These are phyloP conservation scores for Mythimna ferrago DNA, from an alignment of 2,888 invertebrate species.

Conservation along the genomic window DNA sequence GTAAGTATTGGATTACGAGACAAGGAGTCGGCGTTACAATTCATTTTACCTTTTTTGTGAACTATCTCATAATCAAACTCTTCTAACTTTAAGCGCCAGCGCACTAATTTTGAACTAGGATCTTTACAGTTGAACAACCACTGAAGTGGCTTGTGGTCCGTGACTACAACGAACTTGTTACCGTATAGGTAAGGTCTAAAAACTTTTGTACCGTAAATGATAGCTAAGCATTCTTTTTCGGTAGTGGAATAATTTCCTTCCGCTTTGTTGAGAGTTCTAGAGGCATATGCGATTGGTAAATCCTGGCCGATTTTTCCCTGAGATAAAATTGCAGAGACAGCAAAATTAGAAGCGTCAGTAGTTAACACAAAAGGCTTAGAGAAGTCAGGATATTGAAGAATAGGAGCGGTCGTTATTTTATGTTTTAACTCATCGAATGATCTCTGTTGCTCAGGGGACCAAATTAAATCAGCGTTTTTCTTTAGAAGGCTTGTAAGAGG, in stretches of 20 bases:
- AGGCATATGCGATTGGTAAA: neutral
- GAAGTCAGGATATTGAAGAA: constrained; percentile 11
- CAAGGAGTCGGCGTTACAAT: neutral
- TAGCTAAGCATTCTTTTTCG: neutral
- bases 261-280: neutral
- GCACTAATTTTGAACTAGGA: neutral
- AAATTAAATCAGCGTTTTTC: neutral
- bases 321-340: constrained; percentile 8
- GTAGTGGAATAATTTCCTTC: neutral
- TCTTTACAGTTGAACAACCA: constrained; percentile 16
- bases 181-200: constrained; percentile 9
- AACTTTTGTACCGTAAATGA: neutral
- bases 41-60: no score
- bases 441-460: neutral
- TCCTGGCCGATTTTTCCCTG: neutral
- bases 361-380: constrained; percentile 6
- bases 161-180: constrained; percentile 1
- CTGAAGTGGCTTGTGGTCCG: constrained; percentile 7
- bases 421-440: neutral
- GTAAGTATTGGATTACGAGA: neutral
- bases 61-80: neutral
- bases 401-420: neutral
- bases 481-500: neutral
- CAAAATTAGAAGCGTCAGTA: constrained; percentile 13
- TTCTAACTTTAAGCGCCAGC: neutral